A percentile compares a stretch with the other conserved stretches of the same genome.
Conservation (phyloP, 2,113 vertebrate genomes). For the Charina bottae region DNA sequence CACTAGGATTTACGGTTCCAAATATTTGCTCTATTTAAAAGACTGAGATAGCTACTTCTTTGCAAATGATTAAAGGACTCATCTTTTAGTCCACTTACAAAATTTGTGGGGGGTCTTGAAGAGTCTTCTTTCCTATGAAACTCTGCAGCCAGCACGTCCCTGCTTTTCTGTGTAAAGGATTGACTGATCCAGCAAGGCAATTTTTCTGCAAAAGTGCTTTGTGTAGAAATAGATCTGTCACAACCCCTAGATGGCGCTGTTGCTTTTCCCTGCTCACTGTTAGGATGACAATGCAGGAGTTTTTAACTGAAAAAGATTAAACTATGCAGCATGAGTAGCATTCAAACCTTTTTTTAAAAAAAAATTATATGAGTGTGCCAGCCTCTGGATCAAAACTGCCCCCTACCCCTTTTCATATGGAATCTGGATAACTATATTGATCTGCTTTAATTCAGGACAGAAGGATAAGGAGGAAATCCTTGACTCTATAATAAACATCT, state of each 20-base stretch:
- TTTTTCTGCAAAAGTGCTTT: neutral
- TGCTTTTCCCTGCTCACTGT: conserved; percentile 46
- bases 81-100: neutral
- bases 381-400: conserved; percentile 39
- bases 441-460: conserved; percentile 49
- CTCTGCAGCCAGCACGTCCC: neutral
- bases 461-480: conserved; percentile 9
- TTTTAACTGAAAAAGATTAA: conserved; percentile 57
- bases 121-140: neutral
- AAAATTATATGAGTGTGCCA: conserved; percentile 32
- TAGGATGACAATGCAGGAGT: neutral
- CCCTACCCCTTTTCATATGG: conserved; percentile 49
- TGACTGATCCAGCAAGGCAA: neutral
- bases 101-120: too few relatives aligned
- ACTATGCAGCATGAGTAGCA: neutral
- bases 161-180: neutral
- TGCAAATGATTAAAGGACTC: neutral
- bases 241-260: conserved; percentile 76
- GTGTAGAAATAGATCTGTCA: accelerated
- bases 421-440: conserved; percentile 64
- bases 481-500: conserved; percentile 56
- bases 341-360: conserved; percentile 28
- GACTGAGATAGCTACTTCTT: neutral
- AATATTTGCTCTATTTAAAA: too few relatives aligned
- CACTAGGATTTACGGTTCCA: too few relatives aligned